Evolutionary conservation across 2,888 invertebrate genomes (phyloP), one percentile per base, ranked within the genome.

Genomic region (Erebia ligea): DNA sequence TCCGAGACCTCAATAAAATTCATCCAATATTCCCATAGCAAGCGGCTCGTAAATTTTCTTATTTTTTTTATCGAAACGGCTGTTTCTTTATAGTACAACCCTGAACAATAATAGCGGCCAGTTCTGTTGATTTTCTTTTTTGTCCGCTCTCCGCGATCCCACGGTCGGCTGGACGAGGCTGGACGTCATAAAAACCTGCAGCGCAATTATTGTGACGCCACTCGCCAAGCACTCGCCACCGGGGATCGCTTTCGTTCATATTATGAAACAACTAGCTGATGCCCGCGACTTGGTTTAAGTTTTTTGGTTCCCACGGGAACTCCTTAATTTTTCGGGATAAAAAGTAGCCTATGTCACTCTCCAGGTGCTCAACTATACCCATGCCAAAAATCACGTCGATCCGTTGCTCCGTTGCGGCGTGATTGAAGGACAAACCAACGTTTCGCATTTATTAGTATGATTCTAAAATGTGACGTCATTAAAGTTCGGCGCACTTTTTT

Each of bases 61-160:
- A 25, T 52, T 54, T 42, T 42, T 19, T 63, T 64, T 64, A 52
- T 52, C 17, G 17, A 11, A 52, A 21, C 25, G 50, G 62, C 17
- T 34, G 64, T 54, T 64, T 34, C 52, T 64, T 48, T 63, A 50
- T 34, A 34, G n/a, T 40, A 2, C n/a, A n/a, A n/a, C 63, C 17
- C 54, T 54, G 40, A 17, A 64, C 66, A 78, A 75, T 72, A 74
- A 74, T 73, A 69, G 69, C 73, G 65, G 59, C 64, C 70, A 71
- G 67, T 68, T 67, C 64, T 62, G 68, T 72, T 67, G 63, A 25
- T 67, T 73, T 69, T 66, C 19, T 66, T 56, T 66, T 66, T 56
- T 42, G 4, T 11, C 42, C 68, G 71, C 62, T 70, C 64, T 72
- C 68, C 69, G 71, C 75, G 76, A 68, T 75, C 75, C 71, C 76